A percentile compares a stretch with the other conserved stretches of the same genome.
These are phyloP conservation scores for Chrysotoxum bicinctum DNA, from an alignment of 2,888 invertebrate species.

Conservation along the genomic window DNA sequence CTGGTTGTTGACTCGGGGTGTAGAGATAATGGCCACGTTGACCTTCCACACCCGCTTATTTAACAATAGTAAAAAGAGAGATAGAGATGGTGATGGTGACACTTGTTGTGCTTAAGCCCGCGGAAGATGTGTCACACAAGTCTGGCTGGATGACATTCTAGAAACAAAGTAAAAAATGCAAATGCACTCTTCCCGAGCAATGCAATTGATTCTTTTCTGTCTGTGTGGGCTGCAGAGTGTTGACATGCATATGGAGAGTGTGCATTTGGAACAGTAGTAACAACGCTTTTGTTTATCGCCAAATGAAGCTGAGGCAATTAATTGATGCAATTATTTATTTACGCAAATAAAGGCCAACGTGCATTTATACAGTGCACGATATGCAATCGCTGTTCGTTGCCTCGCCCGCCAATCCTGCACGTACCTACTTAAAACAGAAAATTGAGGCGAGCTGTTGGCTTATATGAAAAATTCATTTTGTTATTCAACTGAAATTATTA, in stretches of 20 bases:
- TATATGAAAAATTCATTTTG: slow-evolving; percentile 39
- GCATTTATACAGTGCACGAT: slow-evolving; percentile 26
- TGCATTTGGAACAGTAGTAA: slow-evolving; percentile 36
- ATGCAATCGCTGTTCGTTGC: slow-evolving; percentile 13
- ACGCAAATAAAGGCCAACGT: slow-evolving; percentile 68
- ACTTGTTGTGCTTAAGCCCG: not conserved
- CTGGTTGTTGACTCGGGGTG: slow-evolving; percentile 47
- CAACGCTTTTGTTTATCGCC: slow-evolving; percentile 66
- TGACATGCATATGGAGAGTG: slow-evolving; percentile 50
- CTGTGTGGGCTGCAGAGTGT: slow-evolving; percentile 49
- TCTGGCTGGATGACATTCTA: slow-evolving; percentile 25
- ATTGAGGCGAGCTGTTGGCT: slow-evolving; percentile 30
- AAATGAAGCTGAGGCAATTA: slow-evolving; percentile 62
- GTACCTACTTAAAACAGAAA: slow-evolving; percentile 13
- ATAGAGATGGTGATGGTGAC: not conserved
- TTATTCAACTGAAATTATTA: slow-evolving; percentile 51
- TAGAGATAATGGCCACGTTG: slow-evolving; percentile 31
- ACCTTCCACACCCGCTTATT: slow-evolving; percentile 64
- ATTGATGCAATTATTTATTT: slow-evolving; percentile 72
- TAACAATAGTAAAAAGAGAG: slow-evolving; percentile 15
- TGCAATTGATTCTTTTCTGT: slow-evolving; percentile 1
- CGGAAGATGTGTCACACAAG: slow-evolving; percentile 50
- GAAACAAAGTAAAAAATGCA: not conserved
- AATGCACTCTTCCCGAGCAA: slow-evolving; percentile 10
- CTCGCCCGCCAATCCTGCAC: slow-evolving; percentile 24